phyloP scores from a whole-genome alignment of 1,140 invertebrate species.

The Pogonomyrmex barbatus region DNA sequence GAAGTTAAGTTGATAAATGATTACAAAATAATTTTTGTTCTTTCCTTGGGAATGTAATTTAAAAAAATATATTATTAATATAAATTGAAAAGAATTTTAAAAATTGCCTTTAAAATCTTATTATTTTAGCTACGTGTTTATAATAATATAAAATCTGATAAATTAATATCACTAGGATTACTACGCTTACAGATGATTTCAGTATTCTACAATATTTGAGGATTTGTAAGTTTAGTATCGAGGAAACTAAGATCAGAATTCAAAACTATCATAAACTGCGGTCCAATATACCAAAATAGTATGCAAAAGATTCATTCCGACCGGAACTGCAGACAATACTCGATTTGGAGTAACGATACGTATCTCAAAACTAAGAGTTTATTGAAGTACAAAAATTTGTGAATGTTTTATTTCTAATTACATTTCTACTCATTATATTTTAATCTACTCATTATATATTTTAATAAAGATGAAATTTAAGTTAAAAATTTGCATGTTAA shows the following conservation, averaged over 20 bases:
- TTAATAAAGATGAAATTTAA: background rate
- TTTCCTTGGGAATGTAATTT: background rate
- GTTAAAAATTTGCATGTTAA: background rate
- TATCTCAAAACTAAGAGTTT: background rate
- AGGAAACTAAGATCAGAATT: slow-evolving; percentile 87
- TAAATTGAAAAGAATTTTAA: background rate
- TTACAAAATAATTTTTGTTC: background rate
- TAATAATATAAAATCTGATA: too few species aligned
- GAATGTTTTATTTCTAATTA: background rate
- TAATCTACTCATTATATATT: background rate
- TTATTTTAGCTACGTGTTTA: background rate
- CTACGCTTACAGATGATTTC: slow-evolving; percentile 83
- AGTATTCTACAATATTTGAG: slow-evolving; percentile 88
- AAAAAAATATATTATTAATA: background rate
- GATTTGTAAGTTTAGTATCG: slow-evolving; percentile 88
- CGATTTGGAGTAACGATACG: slow-evolving; percentile 84
- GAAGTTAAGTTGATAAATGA: background rate
- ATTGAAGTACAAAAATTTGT: background rate
- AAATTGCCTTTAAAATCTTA: background rate
- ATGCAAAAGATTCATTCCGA: slow-evolving; percentile 87
- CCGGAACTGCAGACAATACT: slow-evolving; percentile 87
- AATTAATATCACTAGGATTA: background rate
- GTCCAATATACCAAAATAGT: slow-evolving; percentile 87
- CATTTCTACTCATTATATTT: background rate
- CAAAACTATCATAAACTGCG: slow-evolving; percentile 87